A percentile compares a stretch with the other conserved stretches of the same genome.
Conservation (phyloP, 2,888 invertebrate species). For the Drosophila diplacantha region DNA sequence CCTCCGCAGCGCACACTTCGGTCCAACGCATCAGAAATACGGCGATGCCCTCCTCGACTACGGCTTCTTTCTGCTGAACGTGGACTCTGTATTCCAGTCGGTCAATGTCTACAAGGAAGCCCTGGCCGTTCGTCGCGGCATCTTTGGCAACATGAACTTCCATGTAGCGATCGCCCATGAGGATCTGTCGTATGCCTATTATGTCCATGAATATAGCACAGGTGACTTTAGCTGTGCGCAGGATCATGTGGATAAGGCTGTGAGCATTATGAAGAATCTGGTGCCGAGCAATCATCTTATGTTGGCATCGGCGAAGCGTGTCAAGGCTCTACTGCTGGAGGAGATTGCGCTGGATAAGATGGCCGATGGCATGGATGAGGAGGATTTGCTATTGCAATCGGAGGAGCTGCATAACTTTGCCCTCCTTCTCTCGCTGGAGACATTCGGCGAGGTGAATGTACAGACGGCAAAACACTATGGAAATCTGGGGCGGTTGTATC, state of each 20-base stretch:
- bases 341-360: slow-evolving; percentile 93
- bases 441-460: slow-evolving; percentile 95
- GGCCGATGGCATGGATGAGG: slow-evolving; percentile 79
- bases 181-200: slow-evolving; percentile 94
- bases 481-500: slow-evolving; percentile 94
- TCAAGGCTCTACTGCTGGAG: slow-evolving; percentile 94
- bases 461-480: slow-evolving; percentile 98
- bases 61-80: slow-evolving; percentile 93
- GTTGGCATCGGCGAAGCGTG: slow-evolving; percentile 92
- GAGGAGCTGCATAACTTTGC: slow-evolving; percentile 91
- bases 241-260: slow-evolving; percentile 89
- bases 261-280: slow-evolving; percentile 87
- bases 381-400: slow-evolving; percentile 85
- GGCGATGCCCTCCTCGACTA: slow-evolving; percentile 92
- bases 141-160: slow-evolving; percentile 91
- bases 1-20: slow-evolving; percentile 78
- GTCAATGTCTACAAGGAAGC: slow-evolving; percentile 91
- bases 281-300: slow-evolving; percentile 90
- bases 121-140: slow-evolving; percentile 84
- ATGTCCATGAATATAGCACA: slow-evolving; percentile 93
- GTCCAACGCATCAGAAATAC: slow-evolving; percentile 86
- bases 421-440: slow-evolving; percentile 86
- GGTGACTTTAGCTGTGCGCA: slow-evolving; percentile 90
- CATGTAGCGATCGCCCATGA: slow-evolving; percentile 94
- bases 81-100: slow-evolving; percentile 90